phyloP scores from a whole-genome alignment of 2,797 vertebrate species.

The Clarias platycephalus region DNA sequence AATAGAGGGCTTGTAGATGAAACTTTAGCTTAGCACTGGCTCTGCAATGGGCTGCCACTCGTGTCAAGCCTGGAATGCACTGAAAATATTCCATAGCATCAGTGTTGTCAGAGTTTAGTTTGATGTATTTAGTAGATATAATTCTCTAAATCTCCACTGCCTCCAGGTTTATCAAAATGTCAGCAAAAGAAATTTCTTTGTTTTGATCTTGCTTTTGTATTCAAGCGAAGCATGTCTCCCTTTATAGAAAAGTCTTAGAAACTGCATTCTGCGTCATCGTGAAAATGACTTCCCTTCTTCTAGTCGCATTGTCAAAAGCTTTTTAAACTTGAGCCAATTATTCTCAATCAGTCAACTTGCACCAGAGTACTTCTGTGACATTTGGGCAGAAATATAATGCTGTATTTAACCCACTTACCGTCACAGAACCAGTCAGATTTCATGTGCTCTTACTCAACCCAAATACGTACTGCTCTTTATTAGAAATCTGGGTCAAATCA shows the following conservation, averaged over 20 bases:
- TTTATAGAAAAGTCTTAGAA: slow-evolving; percentile 24
- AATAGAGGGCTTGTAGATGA: too few relatives aligned
- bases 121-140: slow-evolving; percentile 60
- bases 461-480: slow-evolving; percentile 5
- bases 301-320: slow-evolving; percentile 37
- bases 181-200: slow-evolving; percentile 45
- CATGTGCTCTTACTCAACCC: slow-evolving; percentile 36
- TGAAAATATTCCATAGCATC: slow-evolving; percentile 36
- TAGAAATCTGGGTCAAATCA: slow-evolving; percentile 21
- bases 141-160: slow-evolving; percentile 60
- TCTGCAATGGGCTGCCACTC: too few relatives aligned
- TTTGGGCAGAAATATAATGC: slow-evolving; percentile 39
- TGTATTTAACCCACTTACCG: slow-evolving; percentile 47
- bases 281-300: slow-evolving; percentile 22
- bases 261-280: slow-evolving; percentile 42
- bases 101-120: slow-evolving; percentile 56
- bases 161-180: slow-evolving; percentile 46
- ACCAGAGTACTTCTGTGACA: slow-evolving; percentile 25
- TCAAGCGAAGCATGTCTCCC: neutral
- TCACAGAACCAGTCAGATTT: slow-evolving; percentile 39
- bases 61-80: too few relatives aligned
- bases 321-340: slow-evolving; percentile 45
- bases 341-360: slow-evolving; percentile 50
- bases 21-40: too few relatives aligned
- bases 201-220: slow-evolving; percentile 22